These are phyloP conservation scores for Aurelia sp. DNA, from an alignment of 30 jellyfish, hydroid and myxozoan species.

Conservation along the genomic window DNA sequence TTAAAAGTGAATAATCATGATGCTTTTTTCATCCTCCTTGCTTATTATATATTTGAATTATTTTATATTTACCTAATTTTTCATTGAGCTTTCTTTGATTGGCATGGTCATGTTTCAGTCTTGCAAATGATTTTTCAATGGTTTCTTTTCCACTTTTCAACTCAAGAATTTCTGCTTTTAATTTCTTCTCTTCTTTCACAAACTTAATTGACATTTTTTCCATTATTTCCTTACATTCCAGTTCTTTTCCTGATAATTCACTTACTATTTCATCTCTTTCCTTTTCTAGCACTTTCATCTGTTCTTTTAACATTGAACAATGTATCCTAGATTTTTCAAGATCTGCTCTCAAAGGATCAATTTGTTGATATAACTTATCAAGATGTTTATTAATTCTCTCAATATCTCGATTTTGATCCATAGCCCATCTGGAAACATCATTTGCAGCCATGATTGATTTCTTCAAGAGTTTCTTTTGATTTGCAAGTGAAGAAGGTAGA, in stretches of 20 bases:
- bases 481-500: slow-evolving; percentile 85
- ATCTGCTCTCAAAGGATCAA: slow-evolving; percentile 69
- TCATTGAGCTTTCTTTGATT: not conserved
- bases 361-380: slow-evolving; percentile 50
- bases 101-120: slow-evolving; percentile 27
- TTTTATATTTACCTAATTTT: slow-evolving; percentile 27
- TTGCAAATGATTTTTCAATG: not conserved
- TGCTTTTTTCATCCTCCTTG: too few relatives aligned
- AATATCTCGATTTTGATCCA: slow-evolving; percentile 80
- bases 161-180: slow-evolving; percentile 25
- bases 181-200: slow-evolving; percentile 12
- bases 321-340: slow-evolving; percentile 39
- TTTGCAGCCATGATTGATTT: slow-evolving; percentile 78
- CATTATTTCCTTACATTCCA: not conserved
- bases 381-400: slow-evolving; percentile 75
- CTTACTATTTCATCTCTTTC: slow-evolving; percentile 17
- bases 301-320: slow-evolving; percentile 28
- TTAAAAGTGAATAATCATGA: too few relatives aligned
- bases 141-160: slow-evolving; percentile 10
- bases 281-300: slow-evolving; percentile 19
- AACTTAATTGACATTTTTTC: not conserved
- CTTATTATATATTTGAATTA: not conserved
- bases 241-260: slow-evolving; percentile 23
- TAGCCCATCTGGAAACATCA: slow-evolving; percentile 80
- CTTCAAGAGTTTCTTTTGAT: slow-evolving; percentile 69